These are phyloP conservation scores for Smutsia temminckii DNA, from an alignment of 2,797 vertebrate genomes.

Conservation along the genomic window DNA sequence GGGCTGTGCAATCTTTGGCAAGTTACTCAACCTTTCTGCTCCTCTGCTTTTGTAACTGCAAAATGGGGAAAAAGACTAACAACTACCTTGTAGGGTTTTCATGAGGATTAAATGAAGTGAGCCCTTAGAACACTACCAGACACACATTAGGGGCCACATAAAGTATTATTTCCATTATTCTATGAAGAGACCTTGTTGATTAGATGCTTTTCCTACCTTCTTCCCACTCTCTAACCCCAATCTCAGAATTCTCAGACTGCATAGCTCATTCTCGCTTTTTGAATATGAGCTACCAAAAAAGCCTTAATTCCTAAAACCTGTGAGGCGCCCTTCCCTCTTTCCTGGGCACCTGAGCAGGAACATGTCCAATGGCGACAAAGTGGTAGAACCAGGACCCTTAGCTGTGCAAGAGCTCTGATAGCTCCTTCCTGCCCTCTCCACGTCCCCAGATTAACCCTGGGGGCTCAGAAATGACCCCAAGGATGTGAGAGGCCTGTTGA, in stretches of 20 bases:
- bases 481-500: background rate
- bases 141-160: background rate
- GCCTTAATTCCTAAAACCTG: background rate
- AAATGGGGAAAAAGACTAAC: background rate
- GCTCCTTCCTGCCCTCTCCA: too few relatives aligned
- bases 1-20: background rate
- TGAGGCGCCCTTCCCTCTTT: background rate
- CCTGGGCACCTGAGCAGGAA: background rate
- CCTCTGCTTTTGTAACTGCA: background rate
- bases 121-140: background rate
- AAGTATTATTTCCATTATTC: background rate
- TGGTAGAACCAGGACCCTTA: background rate
- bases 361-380: background rate
- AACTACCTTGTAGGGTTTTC: background rate
- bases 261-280: background rate
- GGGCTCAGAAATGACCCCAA: background rate
- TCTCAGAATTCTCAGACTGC: background rate
- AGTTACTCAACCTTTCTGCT: slow-evolving; percentile 5
- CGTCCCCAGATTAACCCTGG: background rate
- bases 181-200: slow-evolving; percentile 25
- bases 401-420: background rate
- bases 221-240: background rate
- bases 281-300: slow-evolving; percentile 6
- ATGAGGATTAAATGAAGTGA: background rate
- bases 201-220: background rate